phyloP scores from a whole-genome alignment of 2,113 vertebrate genomes.

The Vimba vimba region DNA sequence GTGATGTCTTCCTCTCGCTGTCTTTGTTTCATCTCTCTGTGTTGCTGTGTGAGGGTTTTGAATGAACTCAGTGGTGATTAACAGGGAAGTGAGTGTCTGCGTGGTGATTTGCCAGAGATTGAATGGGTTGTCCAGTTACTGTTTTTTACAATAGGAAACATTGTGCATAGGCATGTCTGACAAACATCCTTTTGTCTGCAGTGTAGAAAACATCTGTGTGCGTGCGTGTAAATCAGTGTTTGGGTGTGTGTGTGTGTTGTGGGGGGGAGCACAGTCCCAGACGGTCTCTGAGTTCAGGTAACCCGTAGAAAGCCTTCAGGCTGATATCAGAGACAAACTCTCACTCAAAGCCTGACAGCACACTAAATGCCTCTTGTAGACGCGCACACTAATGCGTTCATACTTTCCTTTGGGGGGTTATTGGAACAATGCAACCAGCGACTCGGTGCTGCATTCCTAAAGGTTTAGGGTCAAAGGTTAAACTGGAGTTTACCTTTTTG shows the following conservation, averaged over 20 bases:
- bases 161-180: conserved; percentile 70
- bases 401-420: conserved; percentile 61
- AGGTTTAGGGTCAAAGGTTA: conserved; percentile 71
- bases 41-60: conserved; percentile 57
- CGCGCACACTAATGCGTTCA: not conserved
- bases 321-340: not conserved
- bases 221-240: not conserved
- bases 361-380: conserved; percentile 10
- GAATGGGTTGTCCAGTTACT: conserved; percentile 70
- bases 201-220: conserved; percentile 47
- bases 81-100: conserved; percentile 65
- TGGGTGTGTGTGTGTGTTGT: not conserved
- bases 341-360: conserved; percentile 15
- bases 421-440: conserved; percentile 73
- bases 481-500: conserved; percentile 48
- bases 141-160: conserved; percentile 75
- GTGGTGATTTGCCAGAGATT: conserved; percentile 65
- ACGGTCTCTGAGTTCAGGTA: conserved; percentile 25
- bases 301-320: conserved; percentile 24
- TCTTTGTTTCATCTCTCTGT: not conserved
- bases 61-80: conserved; percentile 52
- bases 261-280: not conserved
- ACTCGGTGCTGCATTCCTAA: conserved; percentile 74
- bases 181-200: conserved; percentile 71
- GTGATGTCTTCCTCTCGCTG: not conserved